Percentiles rank a stretch among this genome's conserved stretches.
phyloP scores from a whole-genome alignment of 1,140 invertebrate species.

The Drosophila azteca region DNA sequence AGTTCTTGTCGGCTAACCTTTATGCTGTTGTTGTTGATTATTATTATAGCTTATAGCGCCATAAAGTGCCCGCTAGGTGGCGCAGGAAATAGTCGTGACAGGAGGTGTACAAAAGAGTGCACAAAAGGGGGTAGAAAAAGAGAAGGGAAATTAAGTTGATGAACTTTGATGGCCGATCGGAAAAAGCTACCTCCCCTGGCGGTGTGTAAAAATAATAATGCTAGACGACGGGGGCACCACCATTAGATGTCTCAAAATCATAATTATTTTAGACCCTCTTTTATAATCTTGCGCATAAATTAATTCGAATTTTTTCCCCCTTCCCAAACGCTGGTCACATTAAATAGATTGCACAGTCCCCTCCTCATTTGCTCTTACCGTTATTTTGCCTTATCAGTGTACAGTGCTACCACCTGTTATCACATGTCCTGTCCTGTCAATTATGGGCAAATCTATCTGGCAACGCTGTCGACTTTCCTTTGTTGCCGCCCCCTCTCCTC shows the following conservation, averaged over 20 bases:
- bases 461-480: constrained; percentile 38
- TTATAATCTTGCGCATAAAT: not conserved
- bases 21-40: constrained; percentile 26
- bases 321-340: too few species aligned
- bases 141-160: constrained; percentile 3
- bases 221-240: too few species aligned
- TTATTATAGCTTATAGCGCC: constrained; percentile 41
- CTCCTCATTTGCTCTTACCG: too few species aligned
- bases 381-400: constrained; percentile 7
- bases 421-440: not conserved
- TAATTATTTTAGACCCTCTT: not conserved
- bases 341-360: too few species aligned
- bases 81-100: constrained; percentile 7
- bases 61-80: constrained; percentile 29
- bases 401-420: constrained; percentile 56
- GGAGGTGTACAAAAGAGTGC: too few species aligned
- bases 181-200: not conserved
- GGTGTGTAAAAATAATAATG: too few species aligned
- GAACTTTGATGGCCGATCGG: not conserved
- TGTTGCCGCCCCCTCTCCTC: constrained; percentile 11
- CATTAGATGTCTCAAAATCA: too few species aligned
- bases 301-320: not conserved
- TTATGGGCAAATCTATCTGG: constrained; percentile 21
- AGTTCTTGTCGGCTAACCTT: constrained; percentile 47
- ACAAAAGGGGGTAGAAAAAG: too few species aligned